These are phyloP conservation scores for Cyrtorhinus lividipennis DNA, from an alignment of 1,140 invertebrate species.

Conservation along the genomic window DNA sequence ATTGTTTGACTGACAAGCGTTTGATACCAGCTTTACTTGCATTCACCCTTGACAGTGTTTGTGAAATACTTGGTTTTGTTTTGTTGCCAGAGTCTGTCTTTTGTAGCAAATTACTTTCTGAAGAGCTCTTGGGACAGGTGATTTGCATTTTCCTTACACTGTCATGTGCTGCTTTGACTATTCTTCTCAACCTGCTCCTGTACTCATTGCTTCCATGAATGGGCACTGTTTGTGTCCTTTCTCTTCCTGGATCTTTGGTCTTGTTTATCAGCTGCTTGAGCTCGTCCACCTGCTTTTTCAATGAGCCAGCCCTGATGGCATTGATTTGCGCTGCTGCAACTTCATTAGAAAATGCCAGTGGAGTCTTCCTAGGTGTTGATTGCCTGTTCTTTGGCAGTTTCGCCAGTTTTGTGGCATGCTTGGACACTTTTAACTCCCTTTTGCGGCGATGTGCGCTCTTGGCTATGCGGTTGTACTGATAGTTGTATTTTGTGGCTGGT, in stretches of 20 bases:
- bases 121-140: not conserved
- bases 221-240: not conserved
- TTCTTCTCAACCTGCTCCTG: not conserved
- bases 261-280: not conserved
- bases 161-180: not conserved
- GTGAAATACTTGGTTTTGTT: not conserved
- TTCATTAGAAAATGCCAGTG: not conserved
- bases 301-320: not conserved
- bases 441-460: not conserved
- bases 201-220: not conserved
- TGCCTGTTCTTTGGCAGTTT: not conserved
- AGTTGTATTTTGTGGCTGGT: too few relatives aligned
- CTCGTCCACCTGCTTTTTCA: not conserved
- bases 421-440: not conserved
- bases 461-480: too few relatives aligned
- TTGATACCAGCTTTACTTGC: too few relatives aligned
- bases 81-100: not conserved
- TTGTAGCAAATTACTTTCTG: not conserved
- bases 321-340: not conserved
- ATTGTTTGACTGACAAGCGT: too few relatives aligned
- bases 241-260: not conserved
- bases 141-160: not conserved
- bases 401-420: not conserved
- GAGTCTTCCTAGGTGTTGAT: not conserved
- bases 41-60: too few relatives aligned